Conservation (phyloP, 2,113 vertebrate species). For the Corythornis madagascariensis region DNA sequence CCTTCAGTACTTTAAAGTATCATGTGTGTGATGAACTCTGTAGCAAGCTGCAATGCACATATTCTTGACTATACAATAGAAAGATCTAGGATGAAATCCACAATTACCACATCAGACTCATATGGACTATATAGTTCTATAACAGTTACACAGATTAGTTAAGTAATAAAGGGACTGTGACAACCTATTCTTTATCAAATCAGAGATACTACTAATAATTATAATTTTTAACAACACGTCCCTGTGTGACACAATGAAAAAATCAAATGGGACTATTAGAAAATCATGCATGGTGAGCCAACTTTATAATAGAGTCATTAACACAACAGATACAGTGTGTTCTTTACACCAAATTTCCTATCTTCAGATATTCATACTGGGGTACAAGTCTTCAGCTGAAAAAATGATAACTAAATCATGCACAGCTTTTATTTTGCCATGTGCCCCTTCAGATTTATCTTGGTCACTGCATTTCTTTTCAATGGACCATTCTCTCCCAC, state of each 20-base stretch:
- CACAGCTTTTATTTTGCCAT: neutral
- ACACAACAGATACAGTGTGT: neutral
- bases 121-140: neutral
- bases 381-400: neutral
- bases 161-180: neutral
- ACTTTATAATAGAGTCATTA: neutral
- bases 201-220: neutral
- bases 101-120: fast-evolving
- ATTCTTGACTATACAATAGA: neutral
- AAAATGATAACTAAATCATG: neutral
- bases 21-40: neutral
- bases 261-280: neutral
- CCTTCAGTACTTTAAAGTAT: neutral
- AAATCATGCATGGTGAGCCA: fast-evolving
- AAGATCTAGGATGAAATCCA: neutral
- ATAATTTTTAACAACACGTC: neutral
- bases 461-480: neutral
- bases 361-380: neutral
- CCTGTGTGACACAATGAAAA: neutral
- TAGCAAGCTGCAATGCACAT: neutral
- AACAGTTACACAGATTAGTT: neutral
- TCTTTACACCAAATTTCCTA: neutral
- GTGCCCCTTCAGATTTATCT: neutral
- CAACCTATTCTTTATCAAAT: neutral
- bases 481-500: neutral